Evolutionary conservation across 2,888 invertebrate species (phyloP).

Genomic region (Rhamnusium bicolor): DNA sequence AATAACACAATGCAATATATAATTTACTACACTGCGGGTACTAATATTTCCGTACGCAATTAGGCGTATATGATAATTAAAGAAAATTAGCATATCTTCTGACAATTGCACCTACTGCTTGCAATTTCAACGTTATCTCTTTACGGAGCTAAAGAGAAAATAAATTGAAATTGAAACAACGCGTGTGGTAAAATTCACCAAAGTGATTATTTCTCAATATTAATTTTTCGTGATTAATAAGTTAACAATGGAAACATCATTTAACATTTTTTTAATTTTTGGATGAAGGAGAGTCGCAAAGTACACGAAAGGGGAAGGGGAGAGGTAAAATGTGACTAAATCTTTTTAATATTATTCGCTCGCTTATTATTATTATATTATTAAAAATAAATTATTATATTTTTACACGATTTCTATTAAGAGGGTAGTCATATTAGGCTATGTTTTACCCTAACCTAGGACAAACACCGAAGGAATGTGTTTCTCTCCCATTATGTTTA

Average conservation of each 20-base stretch:
- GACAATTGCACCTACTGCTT: conserved; percentile 1
- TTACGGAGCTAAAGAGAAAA: not conserved
- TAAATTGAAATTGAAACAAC: conserved; percentile 25
- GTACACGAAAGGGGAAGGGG: no score
- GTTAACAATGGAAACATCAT: not conserved
- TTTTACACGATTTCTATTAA: no score
- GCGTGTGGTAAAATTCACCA: conserved; percentile 20
- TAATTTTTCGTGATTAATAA: not conserved
- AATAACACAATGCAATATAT: conserved; percentile 19
- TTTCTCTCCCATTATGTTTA: no score
- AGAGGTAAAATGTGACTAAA: no score
- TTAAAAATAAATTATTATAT: no score
- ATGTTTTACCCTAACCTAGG: no score
- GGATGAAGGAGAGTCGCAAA: no score
- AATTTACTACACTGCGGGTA: conserved; percentile 25
- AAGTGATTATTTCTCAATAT: not conserved
- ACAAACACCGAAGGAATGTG: no score
- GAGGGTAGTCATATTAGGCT: no score
- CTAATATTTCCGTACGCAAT: conserved; percentile 15
- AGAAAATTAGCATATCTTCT: conserved; percentile 18
- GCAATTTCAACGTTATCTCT: not conserved
- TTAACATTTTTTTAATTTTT: no score
- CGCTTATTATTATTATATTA: no score
- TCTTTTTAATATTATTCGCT: no score
- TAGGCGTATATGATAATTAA: conserved; percentile 19